Percentiles rank a stretch among this genome's conserved stretches.
Conservation (phyloP, 23 tunicate genomes). For the Botrylloides violaceus region DNA sequence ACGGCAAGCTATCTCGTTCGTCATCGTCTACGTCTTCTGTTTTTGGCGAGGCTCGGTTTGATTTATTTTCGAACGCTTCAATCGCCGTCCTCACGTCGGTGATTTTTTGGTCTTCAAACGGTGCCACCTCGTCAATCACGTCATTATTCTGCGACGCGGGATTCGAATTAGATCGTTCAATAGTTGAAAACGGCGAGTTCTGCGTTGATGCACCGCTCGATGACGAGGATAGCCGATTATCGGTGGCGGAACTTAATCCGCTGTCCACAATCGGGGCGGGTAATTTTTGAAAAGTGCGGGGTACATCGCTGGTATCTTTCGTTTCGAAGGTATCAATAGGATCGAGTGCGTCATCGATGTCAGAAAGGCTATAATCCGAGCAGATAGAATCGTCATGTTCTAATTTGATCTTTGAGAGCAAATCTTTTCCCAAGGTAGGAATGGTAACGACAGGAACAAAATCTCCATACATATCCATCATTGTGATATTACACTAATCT, state of each 20-base stretch:
- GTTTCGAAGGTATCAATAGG: neutral
- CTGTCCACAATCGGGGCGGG: neutral
- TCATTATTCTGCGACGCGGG: no score
- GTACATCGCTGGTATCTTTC: neutral
- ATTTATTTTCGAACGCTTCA: neutral
- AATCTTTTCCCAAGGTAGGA: neutral
- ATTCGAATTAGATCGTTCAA: neutral
- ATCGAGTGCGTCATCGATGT: conserved; percentile 58
- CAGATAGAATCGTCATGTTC: conserved; percentile 37
- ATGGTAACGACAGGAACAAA: neutral
- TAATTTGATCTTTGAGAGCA: neutral
- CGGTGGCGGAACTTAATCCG: no score
- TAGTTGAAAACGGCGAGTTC: conserved; percentile 12
- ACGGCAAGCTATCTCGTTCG: neutral
- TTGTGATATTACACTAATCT: neutral
- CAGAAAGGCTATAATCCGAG: conserved; percentile 90
- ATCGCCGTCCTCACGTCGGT: neutral
- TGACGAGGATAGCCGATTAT: neutral
- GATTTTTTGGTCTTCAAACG: neutral
- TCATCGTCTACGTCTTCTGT: neutral
- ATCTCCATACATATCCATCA: neutral
- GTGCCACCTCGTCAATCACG: no score
- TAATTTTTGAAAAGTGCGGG: neutral
- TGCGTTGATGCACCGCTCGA: conserved; percentile 9
- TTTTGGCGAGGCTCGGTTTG: neutral